Evolutionary conservation across 2,888 invertebrate genomes (phyloP).

Genomic region (Saturnia japonica): DNA sequence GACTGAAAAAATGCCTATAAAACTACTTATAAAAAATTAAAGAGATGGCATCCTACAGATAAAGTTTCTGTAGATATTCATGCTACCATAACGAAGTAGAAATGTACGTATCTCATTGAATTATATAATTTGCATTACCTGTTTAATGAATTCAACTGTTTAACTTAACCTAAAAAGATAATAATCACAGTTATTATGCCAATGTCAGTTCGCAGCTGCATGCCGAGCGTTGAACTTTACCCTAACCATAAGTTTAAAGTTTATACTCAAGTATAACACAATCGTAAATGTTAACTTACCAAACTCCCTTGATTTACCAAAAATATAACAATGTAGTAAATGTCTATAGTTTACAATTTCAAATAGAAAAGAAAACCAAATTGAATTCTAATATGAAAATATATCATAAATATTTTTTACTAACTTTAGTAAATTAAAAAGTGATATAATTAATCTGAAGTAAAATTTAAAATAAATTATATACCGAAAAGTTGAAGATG

Average conservation of each 20-base stretch:
- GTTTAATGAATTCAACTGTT: constrained; percentile 18
- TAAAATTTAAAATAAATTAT: not conserved
- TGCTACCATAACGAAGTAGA: not conserved
- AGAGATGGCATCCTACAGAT: not conserved
- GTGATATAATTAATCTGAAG: not conserved
- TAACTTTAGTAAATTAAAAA: too few species aligned
- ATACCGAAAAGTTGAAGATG: not conserved
- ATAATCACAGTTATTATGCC: constrained; percentile 23
- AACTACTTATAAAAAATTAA: not conserved
- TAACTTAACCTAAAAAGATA: constrained; percentile 24
- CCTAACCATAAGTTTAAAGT: constrained; percentile 13
- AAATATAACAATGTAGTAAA: not conserved
- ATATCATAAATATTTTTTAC: not conserved
- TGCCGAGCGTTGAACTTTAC: constrained; percentile 21
- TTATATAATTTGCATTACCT: constrained; percentile 12
- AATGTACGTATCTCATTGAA: not conserved
- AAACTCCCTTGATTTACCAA: not conserved
- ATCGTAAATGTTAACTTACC: not conserved
- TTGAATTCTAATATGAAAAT: not conserved
- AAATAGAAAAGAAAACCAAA: not conserved
- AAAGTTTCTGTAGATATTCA: not conserved
- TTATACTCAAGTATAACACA: not conserved
- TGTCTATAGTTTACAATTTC: not conserved
- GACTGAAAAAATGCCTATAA: not conserved
- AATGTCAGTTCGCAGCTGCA: constrained; percentile 21